Evolutionary conservation across 2,888 invertebrate genomes (phyloP).

Genomic region (Crematogaster levior): DNA sequence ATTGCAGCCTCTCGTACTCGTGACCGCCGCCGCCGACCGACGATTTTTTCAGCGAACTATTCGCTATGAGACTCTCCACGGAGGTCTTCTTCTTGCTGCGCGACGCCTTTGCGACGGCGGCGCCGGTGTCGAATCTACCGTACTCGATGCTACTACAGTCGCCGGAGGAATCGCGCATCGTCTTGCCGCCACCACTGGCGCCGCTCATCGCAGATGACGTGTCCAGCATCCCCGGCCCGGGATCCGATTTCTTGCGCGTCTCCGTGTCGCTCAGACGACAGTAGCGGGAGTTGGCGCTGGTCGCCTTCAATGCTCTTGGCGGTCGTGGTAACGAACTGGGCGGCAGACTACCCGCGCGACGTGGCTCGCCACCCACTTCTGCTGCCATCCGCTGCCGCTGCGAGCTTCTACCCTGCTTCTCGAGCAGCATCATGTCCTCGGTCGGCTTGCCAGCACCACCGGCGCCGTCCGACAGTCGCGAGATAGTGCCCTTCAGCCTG

Average conservation of each 20-base stretch:
- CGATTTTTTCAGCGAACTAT: slow-evolving; percentile 72
- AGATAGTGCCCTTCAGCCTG: slow-evolving; percentile 79
- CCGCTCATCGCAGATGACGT: slow-evolving; percentile 63
- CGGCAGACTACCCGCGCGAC: slow-evolving; percentile 88
- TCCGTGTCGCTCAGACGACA: slow-evolving; percentile 83
- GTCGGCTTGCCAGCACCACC: slow-evolving; percentile 73
- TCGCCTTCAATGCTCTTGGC: slow-evolving; percentile 87
- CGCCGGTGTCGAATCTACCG: slow-evolving; percentile 77
- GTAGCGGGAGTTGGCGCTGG: slow-evolving; percentile 78
- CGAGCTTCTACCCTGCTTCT: slow-evolving; percentile 92
- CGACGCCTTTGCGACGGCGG: slow-evolving; percentile 71
- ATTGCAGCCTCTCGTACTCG: slow-evolving; percentile 89
- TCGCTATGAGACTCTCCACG: slow-evolving; percentile 68
- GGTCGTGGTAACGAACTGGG: slow-evolving; percentile 92
- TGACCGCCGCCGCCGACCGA: slow-evolving; percentile 80
- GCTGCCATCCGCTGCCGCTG: slow-evolving; percentile 89
- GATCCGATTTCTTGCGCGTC: slow-evolving; percentile 83
- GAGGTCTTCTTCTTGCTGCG: slow-evolving; percentile 80
- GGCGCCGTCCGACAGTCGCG: slow-evolving; percentile 84
- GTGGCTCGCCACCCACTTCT: slow-evolving; percentile 85
- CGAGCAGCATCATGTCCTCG: slow-evolving; percentile 91
- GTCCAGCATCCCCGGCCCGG: slow-evolving; percentile 78
- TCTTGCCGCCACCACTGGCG: slow-evolving; percentile 57
- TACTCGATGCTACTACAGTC: slow-evolving; percentile 82
- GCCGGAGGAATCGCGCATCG: slow-evolving; percentile 85